These are phyloP conservation scores for Nothura maculosa DNA, from an alignment of 2,797 vertebrate genomes.

Conservation along the genomic window DNA sequence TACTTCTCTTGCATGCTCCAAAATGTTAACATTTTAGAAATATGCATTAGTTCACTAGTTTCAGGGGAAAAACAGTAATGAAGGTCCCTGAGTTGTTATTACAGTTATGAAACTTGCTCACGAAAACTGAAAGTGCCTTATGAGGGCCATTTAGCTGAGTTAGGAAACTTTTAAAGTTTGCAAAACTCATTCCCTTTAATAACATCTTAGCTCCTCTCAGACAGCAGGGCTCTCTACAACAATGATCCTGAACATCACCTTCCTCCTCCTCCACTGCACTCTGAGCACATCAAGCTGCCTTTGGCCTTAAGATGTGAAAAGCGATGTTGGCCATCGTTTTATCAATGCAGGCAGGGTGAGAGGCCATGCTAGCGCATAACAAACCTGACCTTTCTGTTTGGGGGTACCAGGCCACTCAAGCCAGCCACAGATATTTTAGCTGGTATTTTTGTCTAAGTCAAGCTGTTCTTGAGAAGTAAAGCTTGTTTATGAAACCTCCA, in stretches of 20 bases:
- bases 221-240: background rate
- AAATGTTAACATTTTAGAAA: background rate
- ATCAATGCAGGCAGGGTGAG: conserved; percentile 45
- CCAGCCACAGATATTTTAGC: conserved; percentile 28
- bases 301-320: background rate
- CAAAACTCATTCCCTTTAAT: background rate
- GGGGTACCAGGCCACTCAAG: conserved; percentile 41
- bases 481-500: conserved; percentile 65
- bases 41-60: background rate
- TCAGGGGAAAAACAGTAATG: background rate
- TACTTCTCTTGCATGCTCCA: background rate
- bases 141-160: background rate
- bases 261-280: background rate
- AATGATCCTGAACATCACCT: background rate
- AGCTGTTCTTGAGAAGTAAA: conserved; percentile 47
- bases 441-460: conserved; percentile 18
- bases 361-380: conserved; percentile 18
- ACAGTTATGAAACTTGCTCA: conserved; percentile 20
- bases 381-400: conserved; percentile 50
- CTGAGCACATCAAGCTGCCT: rapidly evolving
- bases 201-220: background rate
- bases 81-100: background rate
- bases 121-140: background rate
- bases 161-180: conserved; percentile 13
- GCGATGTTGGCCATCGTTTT: background rate